phyloP scores from a whole-genome alignment of 1,140 invertebrate genomes.

The Drosophila nannoptera region DNA sequence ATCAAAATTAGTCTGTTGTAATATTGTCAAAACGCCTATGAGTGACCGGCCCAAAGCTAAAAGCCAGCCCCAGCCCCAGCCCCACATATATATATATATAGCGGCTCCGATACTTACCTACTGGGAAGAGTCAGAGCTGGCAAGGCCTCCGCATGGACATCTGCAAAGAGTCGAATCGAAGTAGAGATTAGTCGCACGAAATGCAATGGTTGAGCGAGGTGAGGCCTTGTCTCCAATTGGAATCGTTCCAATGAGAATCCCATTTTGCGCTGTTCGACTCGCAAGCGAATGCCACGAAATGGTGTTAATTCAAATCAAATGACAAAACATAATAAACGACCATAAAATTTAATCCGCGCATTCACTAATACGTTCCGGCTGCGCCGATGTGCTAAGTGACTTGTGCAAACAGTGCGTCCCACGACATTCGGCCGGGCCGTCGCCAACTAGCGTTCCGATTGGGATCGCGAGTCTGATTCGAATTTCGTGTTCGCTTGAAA shows the following conservation, averaged over 20 bases:
- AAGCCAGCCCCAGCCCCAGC: not conserved
- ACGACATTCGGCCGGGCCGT: slow-evolving; percentile 25
- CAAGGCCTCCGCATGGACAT: slow-evolving; percentile 19
- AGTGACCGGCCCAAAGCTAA: slow-evolving; percentile 47
- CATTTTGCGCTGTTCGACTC: too few relatives aligned
- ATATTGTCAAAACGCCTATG: slow-evolving; percentile 57
- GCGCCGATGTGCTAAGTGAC: slow-evolving; percentile 50
- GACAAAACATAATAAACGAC: slow-evolving; percentile 74
- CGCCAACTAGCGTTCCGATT: not conserved
- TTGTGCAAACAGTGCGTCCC: slow-evolving; percentile 32
- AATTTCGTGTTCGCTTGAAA: not conserved
- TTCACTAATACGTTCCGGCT: slow-evolving; percentile 59
- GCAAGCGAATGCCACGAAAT: slow-evolving; percentile 27
- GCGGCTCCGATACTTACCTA: slow-evolving; percentile 45
- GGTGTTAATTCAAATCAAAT: slow-evolving; percentile 73
- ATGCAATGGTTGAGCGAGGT: not conserved
- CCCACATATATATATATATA: too few relatives aligned
- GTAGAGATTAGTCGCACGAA: not conserved
- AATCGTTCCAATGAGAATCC: too few relatives aligned
- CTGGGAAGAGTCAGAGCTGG: slow-evolving; percentile 3
- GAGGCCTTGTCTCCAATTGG: not conserved
- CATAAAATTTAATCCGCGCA: slow-evolving; percentile 71
- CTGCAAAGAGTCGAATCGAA: slow-evolving; percentile 18
- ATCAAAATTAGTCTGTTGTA: slow-evolving; percentile 61
- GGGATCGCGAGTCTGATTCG: too few relatives aligned